Conservation (phyloP, 1,140 invertebrate genomes). For the Brachionus koreanus region DNA sequence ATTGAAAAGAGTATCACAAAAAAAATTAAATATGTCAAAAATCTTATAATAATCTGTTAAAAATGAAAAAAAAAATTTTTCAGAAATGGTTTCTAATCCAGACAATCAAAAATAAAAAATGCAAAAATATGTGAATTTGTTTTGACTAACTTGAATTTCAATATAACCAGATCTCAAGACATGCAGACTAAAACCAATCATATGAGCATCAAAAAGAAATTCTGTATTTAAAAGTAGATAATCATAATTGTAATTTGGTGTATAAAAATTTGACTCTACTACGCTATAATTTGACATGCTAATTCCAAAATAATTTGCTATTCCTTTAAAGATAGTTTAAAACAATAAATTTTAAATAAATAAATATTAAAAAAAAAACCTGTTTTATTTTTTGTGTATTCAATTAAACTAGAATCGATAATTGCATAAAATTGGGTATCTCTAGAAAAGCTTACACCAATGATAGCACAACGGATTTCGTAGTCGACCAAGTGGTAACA, state of each 20-base stretch:
- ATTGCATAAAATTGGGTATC: neutral
- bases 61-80: no score
- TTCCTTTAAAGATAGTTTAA: neutral
- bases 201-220: neutral
- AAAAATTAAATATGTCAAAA: no score
- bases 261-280: neutral
- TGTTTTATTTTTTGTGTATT: neutral
- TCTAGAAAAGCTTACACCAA: neutral
- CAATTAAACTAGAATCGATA: neutral
- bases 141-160: no score
- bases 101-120: no score
- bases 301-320: neutral
- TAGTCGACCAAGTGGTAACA: neutral
- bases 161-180: neutral
- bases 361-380: neutral
- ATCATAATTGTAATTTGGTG: neutral
- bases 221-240: neutral
- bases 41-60: no score
- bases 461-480: neutral
- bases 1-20: no score
- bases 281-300: neutral
- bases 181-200: neutral
- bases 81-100: no score
- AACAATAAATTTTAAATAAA: neutral
- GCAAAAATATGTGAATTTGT: no score